Evolutionary conservation across 1,140 invertebrate species (phyloP).

Genomic region (Polypedilum pembai): DNA sequence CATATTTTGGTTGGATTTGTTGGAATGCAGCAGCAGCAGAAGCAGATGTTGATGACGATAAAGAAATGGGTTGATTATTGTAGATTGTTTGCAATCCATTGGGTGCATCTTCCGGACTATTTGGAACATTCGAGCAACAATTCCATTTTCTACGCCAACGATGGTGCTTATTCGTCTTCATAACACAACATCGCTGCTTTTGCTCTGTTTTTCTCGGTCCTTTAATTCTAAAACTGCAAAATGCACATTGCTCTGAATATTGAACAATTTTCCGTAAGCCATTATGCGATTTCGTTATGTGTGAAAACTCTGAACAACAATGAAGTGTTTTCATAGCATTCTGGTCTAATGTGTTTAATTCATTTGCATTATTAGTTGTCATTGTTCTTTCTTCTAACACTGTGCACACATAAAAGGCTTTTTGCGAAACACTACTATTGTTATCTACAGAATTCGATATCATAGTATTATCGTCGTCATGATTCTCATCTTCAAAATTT

Average conservation of each 20-base stretch:
- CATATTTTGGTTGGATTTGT: not conserved
- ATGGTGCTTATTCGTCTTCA: conserved; percentile 43
- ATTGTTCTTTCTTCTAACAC: conserved; percentile 36
- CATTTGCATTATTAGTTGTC: conserved; percentile 3
- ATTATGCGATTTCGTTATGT: conserved; percentile 23
- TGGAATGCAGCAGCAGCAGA: conserved; percentile 30
- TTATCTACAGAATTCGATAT: conserved; percentile 35
- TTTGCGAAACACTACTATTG: conserved; percentile 33
- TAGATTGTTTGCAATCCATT: conserved; percentile 32
- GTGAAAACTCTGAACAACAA: conserved; percentile 35
- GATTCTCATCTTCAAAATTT: not conserved
- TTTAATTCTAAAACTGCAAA: conserved; percentile 40
- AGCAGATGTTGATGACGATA: conserved; percentile 27
- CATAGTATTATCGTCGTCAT: not conserved
- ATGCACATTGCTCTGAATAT: conserved; percentile 41
- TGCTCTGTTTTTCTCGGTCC: conserved; percentile 26
- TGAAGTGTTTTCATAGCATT: conserved; percentile 37
- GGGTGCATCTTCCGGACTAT: conserved; percentile 47
- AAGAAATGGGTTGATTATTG: conserved; percentile 26
- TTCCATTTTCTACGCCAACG: conserved; percentile 48
- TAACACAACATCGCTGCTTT: conserved; percentile 35
- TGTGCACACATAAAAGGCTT: conserved; percentile 41
- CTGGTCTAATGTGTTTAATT: conserved; percentile 25
- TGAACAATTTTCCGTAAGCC: conserved; percentile 32
- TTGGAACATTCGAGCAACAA: conserved; percentile 48